phyloP scores from a whole-genome alignment of 2,888 invertebrate genomes.

The Spilarctia lutea region DNA sequence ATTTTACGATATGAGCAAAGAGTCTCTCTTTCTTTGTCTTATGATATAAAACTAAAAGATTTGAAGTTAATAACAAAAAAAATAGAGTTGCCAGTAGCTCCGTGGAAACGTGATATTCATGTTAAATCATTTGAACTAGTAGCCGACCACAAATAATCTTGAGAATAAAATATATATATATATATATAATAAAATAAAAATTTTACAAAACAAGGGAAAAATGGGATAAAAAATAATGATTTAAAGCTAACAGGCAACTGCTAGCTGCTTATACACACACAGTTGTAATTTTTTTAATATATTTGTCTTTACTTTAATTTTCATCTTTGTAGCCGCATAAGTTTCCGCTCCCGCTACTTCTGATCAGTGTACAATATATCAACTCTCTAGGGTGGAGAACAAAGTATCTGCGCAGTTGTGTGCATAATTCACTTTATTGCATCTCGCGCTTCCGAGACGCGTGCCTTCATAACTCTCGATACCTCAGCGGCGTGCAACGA shows the following conservation, averaged over 20 bases:
- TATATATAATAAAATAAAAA: no score
- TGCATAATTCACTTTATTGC: constrained; percentile 85
- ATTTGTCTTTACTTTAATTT: background rate
- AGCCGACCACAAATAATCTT: no score
- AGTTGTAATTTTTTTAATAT: background rate
- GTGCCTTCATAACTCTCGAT: constrained; percentile 71
- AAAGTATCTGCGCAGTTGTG: constrained; percentile 82
- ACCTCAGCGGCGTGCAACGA: constrained; percentile 38
- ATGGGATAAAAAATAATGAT: no score
- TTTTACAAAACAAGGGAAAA: no score
- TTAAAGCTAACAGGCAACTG: no score
- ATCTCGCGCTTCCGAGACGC: constrained; percentile 61
- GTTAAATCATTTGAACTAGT: no score
- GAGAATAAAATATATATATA: no score
- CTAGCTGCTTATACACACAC: background rate
- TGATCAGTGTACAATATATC: constrained; percentile 22
- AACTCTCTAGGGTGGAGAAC: constrained; percentile 67
- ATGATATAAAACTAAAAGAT: background rate
- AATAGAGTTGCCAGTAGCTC: no score
- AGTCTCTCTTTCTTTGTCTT: background rate
- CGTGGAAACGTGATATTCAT: no score
- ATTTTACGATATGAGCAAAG: background rate
- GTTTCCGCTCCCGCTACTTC: constrained; percentile 41
- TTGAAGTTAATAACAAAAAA: background rate
- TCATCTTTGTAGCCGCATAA: background rate